These are phyloP conservation scores for Esox masquinongy DNA, from an alignment of 2,797 vertebrate species.

Conservation along the genomic window DNA sequence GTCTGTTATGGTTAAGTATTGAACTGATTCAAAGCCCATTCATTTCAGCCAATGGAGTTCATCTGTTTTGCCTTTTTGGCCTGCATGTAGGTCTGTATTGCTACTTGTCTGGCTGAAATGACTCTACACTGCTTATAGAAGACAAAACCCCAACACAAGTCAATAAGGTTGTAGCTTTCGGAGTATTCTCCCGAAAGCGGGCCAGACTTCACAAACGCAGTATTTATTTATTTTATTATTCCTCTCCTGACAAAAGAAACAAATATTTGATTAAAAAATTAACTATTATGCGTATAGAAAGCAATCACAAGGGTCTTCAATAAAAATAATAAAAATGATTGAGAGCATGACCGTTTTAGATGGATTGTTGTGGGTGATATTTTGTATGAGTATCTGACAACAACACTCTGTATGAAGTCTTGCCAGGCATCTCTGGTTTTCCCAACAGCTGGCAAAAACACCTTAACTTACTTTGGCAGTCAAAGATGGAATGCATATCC, in stretches of 20 bases:
- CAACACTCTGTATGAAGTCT: constrained; percentile 40
- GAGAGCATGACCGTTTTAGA: constrained; percentile 15
- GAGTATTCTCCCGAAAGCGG: constrained; percentile 2
- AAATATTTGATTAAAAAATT: too few species aligned
- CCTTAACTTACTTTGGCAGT: constrained; percentile 42
- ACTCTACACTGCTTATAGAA: neutral
- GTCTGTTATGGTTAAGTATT: neutral
- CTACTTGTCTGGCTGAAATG: neutral
- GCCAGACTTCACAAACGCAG: neutral
- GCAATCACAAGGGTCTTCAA: too few species aligned
- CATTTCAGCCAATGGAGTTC: neutral
- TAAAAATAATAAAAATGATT: too few species aligned
- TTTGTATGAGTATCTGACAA: constrained; percentile 34
- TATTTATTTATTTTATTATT: neutral
- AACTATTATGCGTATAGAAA: too few species aligned
- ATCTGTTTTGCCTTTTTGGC: neutral
- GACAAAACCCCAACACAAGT: constrained; percentile 5
- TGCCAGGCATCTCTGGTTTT: constrained; percentile 38
- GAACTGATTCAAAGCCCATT: neutral
- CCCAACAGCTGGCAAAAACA: constrained; percentile 43
- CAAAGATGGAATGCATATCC: neutral
- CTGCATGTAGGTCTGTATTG: neutral
- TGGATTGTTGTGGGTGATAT: constrained; percentile 34
- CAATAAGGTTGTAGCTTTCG: constrained; percentile 4
- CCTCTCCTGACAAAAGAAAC: too few species aligned